A percentile compares a stretch with the other conserved stretches of the same genome.
Conservation (phyloP, 1,140 invertebrate species). For the Chrysomallon squamiferum region DNA sequence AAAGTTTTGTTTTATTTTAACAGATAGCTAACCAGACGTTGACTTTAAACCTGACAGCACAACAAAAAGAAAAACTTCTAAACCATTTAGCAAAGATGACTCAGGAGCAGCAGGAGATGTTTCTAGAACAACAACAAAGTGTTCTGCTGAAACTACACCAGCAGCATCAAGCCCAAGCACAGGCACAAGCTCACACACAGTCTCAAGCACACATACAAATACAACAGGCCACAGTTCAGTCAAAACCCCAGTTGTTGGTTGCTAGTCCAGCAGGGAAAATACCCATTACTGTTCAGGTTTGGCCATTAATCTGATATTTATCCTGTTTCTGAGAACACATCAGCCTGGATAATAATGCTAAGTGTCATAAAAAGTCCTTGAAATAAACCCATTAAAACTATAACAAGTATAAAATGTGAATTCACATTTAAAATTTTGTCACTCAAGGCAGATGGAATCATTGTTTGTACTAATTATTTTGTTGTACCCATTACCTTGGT, state of each 20-base stretch:
- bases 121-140: slow-evolving; percentile 36
- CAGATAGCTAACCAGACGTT: slow-evolving; percentile 49
- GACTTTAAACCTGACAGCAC: slow-evolving; percentile 40
- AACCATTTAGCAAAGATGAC: slow-evolving; percentile 45
- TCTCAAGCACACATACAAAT: background rate
- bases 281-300: slow-evolving; percentile 21
- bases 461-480: no score
- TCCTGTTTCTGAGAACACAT: no score
- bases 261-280: slow-evolving; percentile 5
- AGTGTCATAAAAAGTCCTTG: no score
- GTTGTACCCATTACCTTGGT: no score
- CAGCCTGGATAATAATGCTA: no score
- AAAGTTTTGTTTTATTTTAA: no score
- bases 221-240: background rate
- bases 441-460: no score
- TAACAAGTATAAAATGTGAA: no score
- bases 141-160: slow-evolving; percentile 38
- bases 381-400: no score
- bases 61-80: slow-evolving; percentile 46
- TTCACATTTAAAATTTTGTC: no score
- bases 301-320: no score
- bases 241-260: slow-evolving; percentile 9
- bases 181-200: slow-evolving; percentile 3
- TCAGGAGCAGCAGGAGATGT: slow-evolving; percentile 49
- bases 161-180: slow-evolving; percentile 27